Evolutionary conservation across 2,113 vertebrate species (phyloP), one percentile per base, ranked within the genome.

Genomic region (Misgurnus mizolepis): DNA sequence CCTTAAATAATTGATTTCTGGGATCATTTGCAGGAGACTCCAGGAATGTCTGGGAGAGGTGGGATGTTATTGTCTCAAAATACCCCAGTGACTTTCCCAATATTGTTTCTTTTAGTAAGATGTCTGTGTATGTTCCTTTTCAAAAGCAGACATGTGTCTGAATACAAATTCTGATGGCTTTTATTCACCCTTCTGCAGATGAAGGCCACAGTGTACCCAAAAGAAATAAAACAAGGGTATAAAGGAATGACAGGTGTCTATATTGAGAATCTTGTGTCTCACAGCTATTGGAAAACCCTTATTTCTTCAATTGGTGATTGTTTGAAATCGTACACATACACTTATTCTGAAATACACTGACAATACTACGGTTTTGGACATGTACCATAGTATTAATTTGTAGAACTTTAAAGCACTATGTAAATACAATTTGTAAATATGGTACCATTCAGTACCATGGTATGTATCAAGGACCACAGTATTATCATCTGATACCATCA

Each of bases 111-210:
- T 9, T 40, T 34, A 27, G 43, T 39, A 53, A 75, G 39, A 7
- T 22, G n/a, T 27, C 15, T 80, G 45, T 64, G 64, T 80, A n/a
- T 43, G 22, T 70, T 60, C 39, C 27, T 45, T 58, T 58, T 60
- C 70, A 66, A 66, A 55, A 50, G 34, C 71, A 75, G 45, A 18
- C 41, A 75, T 39, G 43, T 74, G 76, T 70, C 40, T 65, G 50
- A 65, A 68, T 49, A 64, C 55, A 75, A 75, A 79, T 67, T 60
- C 18, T 67, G 58, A 66, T 79, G 71, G 6, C 71, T 47, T 79
- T 55, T 49, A 34, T 8, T 14, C 70, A 50, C 22, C 65, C 40
- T 71, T 49, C 34, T 73, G 41, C 53, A 27, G 47, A 15, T 56
- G 15, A 68, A 40, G 27, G 55, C 34, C 15, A 9, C n/a, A 27